phyloP scores from a whole-genome alignment of 2,113 vertebrate genomes.

The Pachypanchax playfairii region DNA sequence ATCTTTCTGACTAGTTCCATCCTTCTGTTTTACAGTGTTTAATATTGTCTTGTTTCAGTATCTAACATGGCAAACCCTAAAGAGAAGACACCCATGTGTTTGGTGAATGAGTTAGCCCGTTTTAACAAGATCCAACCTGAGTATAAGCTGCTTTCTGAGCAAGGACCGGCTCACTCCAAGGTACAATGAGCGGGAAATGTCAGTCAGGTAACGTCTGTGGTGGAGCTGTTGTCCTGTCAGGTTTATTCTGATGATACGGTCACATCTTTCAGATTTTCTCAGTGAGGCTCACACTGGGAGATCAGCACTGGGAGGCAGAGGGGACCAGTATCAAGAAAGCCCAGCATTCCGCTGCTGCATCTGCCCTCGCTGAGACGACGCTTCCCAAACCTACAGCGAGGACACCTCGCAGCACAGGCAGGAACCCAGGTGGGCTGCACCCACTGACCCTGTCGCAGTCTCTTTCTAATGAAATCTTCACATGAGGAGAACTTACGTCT shows the following conservation, averaged over 20 bases:
- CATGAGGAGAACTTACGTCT: no score
- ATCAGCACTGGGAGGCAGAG: constrained; percentile 93
- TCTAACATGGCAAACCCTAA: constrained; percentile 98
- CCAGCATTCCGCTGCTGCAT: constrained; percentile 90
- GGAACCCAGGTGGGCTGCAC: constrained; percentile 83
- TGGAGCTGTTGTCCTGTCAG: neutral
- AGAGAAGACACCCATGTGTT: constrained; percentile 98
- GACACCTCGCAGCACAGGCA: constrained; percentile 87
- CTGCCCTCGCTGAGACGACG: constrained; percentile 88
- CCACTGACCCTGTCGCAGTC: constrained; percentile 23
- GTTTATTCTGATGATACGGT: neutral
- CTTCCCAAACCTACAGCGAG: constrained; percentile 88
- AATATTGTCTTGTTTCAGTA: constrained; percentile 74
- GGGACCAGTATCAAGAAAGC: constrained; percentile 96
- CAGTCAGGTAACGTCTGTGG: no score
- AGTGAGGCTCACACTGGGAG: constrained; percentile 90
- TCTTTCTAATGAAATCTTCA: neutral
- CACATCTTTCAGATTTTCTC: constrained; percentile 92
- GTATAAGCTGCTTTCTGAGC: constrained; percentile 93
- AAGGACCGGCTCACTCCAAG: constrained; percentile 94
- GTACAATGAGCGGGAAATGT: constrained; percentile 62
- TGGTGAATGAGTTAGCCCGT: constrained; percentile 98
- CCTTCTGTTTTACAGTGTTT: neutral
- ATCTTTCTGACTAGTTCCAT: neutral
- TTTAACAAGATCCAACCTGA: constrained; percentile 95